Evolutionary conservation across 2,113 vertebrate species (phyloP), one percentile per base, ranked within the genome.

Genomic region (Clarias magur): DNA sequence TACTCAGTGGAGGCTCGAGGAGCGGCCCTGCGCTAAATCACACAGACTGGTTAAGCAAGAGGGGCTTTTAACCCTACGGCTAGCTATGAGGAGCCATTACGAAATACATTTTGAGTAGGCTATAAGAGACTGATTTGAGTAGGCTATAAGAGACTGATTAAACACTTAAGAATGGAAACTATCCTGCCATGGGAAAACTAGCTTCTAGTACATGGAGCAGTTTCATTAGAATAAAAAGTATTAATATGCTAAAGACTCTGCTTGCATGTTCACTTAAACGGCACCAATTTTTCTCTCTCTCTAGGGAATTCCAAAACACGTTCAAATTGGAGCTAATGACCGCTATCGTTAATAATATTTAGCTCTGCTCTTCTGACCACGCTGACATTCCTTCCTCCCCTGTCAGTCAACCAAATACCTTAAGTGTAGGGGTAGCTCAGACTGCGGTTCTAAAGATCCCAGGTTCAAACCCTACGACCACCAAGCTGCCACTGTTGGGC

Each of bases 51-150:
- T 38, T 63, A 17, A 78, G 70, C 15, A 75, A 79, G 86, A 85
- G 85, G 85, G 48, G 85, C 80, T 89, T 91, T 88, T 88, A 86
- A 88, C 89, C 89, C 19, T 3, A 34, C 6, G 57, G 87, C 80
- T 82, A 87, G 80, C 63, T 82, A 87, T 19, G 70, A 91, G 73
- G 86, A 88, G 76, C 62, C 48, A 48, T 48, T n/a, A 54, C 13
- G 1, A 54, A 54, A 2, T 15, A 27, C 53, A 79, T 57, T 79
- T 78, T 78, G 13, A 78, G 48, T 27, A 78, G 23, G 75, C 48
- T 9, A 56, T 27, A n/a, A 27, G 48, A 78, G 48, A n/a, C 17
- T 13, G 25, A 83, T 54, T n/a, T 78, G 13, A 78, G 48, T 27
- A 78, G 23, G 75, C 48, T 9, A 56, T 27, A n/a, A 27, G 48